A percentile compares a stretch with the other conserved stretches of the same genome.
phyloP scores from a whole-genome alignment of 2,797 vertebrate genomes.

The Aratinga solstitialis region DNA sequence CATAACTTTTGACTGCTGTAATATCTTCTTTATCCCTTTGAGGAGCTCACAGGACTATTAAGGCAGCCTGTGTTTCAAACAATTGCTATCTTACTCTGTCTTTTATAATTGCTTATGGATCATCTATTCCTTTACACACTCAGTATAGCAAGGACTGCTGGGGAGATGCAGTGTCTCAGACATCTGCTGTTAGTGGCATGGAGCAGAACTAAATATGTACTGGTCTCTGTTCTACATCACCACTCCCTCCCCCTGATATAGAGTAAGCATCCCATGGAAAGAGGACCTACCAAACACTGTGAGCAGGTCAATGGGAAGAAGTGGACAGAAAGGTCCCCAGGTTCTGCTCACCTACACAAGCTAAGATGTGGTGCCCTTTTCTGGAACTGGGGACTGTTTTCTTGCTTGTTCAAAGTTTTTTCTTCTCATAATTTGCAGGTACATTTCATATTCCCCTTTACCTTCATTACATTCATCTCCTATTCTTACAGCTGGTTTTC shows the following conservation, averaged over 20 bases:
- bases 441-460: background rate
- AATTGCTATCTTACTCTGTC: background rate
- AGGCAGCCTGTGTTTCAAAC: background rate
- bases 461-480: background rate
- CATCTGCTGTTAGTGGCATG: background rate
- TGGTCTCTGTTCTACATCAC: background rate
- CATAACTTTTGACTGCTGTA: background rate
- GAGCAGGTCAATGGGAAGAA: background rate
- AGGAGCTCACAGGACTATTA: background rate
- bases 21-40: background rate
- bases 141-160: background rate
- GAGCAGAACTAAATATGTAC: background rate
- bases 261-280: background rate
- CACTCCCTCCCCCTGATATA: background rate
- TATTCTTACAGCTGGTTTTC: background rate
- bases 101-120: background rate
- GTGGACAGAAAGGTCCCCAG: background rate
- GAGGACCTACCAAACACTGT: background rate
- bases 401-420: background rate
- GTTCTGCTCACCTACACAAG: background rate
- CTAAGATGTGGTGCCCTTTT: background rate
- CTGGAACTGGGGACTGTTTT: background rate
- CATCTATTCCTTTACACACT: background rate
- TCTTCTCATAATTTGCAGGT: background rate
- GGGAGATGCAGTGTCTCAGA: background rate